Conservation (phyloP, 2,113 vertebrate genomes). For the Dipodomys spectabilis region DNA sequence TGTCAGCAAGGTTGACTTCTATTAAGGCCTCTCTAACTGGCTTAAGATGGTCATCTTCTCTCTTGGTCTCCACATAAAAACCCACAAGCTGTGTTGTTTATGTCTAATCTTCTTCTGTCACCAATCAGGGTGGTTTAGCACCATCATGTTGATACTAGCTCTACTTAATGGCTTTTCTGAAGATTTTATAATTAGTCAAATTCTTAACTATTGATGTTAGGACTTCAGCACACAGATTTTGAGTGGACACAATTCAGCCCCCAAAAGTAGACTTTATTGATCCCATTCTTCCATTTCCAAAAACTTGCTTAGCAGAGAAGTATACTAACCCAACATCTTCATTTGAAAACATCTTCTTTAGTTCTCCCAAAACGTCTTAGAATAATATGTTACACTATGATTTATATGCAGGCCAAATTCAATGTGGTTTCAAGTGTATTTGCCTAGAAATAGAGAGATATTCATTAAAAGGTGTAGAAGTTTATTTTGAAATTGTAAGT, state of each 20-base stretch:
- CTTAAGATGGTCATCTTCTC: not conserved
- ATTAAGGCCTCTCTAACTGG: not conserved
- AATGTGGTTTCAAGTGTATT: not conserved
- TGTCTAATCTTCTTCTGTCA: not conserved
- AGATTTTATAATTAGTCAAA: not conserved
- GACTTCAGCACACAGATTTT: not conserved
- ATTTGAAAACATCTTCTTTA: not conserved
- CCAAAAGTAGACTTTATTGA: not conserved
- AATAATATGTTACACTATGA: not conserved
- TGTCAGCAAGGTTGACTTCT: not conserved
- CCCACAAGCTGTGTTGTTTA: not conserved
- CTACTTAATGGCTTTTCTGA: constrained; percentile 13
- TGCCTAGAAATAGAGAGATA: not conserved
- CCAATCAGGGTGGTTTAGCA: not conserved
- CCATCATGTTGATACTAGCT: not conserved
- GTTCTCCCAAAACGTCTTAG: not conserved
- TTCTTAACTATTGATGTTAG: not conserved
- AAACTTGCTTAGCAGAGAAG: not conserved
- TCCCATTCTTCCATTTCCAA: not conserved
- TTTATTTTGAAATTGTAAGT: not conserved
- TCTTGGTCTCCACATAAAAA: not conserved
- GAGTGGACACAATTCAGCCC: not conserved
- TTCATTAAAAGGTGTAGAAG: not conserved
- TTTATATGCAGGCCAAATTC: not conserved
- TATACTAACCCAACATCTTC: not conserved